Base-by-base conservation (phyloP, 2,797 vertebrate genomes). In the Anomalospiza imberbis region DNA sequence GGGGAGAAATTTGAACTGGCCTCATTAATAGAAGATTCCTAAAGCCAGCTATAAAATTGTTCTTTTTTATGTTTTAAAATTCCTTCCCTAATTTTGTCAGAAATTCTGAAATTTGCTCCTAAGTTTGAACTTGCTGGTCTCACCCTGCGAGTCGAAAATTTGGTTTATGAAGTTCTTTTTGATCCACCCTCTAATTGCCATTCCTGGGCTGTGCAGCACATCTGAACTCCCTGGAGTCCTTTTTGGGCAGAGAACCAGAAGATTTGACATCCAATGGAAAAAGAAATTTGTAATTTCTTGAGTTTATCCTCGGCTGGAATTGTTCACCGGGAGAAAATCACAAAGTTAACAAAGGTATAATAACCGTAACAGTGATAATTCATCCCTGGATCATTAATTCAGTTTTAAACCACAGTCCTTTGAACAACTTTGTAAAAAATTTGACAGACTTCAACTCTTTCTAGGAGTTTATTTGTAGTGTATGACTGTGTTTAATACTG, bases 1-100 rank as follows among this genome's bases (percentile, higher is more conserved):
- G n/a, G 57, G 57, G 57, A 89, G 92, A 94, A 93, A 97, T 91
- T 13, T 19, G 61, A 91, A 62, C 92, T 62, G 70, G 32, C 16
- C 38, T 36, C 14, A 19, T 65, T 57, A 48, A 42, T 63, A 1
- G 6, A 20, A 54, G 85, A 51, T 54, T 54, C 36, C 54, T 51
- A 51, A 83, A 85, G 18, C 28, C 22, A 28, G 31, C 51, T 34
- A 29, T 14, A 77, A 73, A 76, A 48, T 2, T 8, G 1, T 9
- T 24, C 16, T 2, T 26, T 31, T 14, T 45, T 7, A 3, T 20
- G 26, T 6, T 4, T 50, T 61, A n/a, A 24, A 82, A 92, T 58
- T 54, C 29, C 2, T 74, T 61, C 34, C 31, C 3, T 60, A 1
- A 40, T 91, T 88, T 80, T 45, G n/a, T 25, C 36, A 42, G 32